These are phyloP conservation scores for Mastomys coucha DNA, from an alignment of 2,113 vertebrate species.

Conservation along the genomic window DNA sequence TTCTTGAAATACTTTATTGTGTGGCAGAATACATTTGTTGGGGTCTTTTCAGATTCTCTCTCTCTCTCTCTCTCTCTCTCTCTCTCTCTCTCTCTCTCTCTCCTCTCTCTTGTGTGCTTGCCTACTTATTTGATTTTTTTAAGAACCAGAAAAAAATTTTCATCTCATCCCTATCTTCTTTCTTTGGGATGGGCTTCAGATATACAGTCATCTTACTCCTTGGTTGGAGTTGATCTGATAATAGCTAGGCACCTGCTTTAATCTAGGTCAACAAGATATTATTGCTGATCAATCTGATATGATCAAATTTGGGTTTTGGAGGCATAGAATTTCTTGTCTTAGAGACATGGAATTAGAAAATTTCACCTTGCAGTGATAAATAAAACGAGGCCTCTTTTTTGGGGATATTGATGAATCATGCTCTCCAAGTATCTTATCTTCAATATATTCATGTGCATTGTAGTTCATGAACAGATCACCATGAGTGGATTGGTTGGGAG, in stretches of 20 bases:
- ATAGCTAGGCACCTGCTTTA: background rate
- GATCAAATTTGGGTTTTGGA: background rate
- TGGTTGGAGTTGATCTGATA: background rate
- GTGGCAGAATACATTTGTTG: background rate
- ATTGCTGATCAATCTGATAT: background rate
- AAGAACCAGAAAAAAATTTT: background rate
- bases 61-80: background rate
- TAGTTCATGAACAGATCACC: background rate
- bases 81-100: background rate
- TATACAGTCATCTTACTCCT: background rate
- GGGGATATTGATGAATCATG: background rate
- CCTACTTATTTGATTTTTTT: background rate
- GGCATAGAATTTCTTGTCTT: background rate
- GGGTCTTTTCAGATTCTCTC: background rate
- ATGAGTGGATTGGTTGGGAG: background rate
- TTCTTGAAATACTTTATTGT: background rate
- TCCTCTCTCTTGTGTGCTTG: no score
- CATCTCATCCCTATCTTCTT: background rate
- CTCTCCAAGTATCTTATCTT: background rate
- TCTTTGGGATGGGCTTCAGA: background rate
- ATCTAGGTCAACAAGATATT: background rate
- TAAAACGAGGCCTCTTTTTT: background rate
- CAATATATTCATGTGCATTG: background rate
- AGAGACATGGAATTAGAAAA: conserved; percentile 33
- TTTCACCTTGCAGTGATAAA: background rate